These are phyloP conservation scores for Ennomos fuscantarius DNA, from an alignment of 2,888 invertebrate species.

Conservation along the genomic window DNA sequence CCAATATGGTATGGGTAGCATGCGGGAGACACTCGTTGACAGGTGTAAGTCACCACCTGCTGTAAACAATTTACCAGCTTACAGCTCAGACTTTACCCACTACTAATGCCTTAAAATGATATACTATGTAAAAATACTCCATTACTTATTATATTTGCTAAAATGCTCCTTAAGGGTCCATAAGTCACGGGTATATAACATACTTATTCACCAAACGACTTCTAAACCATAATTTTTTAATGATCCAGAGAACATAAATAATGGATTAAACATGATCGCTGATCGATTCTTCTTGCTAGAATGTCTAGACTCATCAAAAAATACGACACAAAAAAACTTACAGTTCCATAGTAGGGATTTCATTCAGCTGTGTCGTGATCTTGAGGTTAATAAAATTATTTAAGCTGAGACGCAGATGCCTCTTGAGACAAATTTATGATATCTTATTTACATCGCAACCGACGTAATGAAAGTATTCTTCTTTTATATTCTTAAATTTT, in stretches of 20 bases:
- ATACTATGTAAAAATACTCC: background rate
- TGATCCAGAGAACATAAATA: no score
- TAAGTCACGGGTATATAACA: no score
- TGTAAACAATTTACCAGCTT: conserved; percentile 3
- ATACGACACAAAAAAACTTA: no score
- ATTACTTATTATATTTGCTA: background rate
- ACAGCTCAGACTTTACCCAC: background rate
- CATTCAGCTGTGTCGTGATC: conserved; percentile 4
- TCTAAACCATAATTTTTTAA: no score
- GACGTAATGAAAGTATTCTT: conserved; percentile 13
- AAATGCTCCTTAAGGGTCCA: conserved; percentile 3
- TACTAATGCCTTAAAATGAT: conserved; percentile 4
- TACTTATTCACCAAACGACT: no score
- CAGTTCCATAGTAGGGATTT: no score
- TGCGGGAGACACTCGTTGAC: conserved; percentile 8
- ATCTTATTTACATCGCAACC: conserved; percentile 34
- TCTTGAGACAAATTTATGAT: conserved; percentile 32
- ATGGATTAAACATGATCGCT: no score
- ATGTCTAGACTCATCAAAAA: no score
- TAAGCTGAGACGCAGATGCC: conserved; percentile 33
- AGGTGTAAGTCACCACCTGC: conserved; percentile 17
- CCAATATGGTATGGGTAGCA: conserved; percentile 5
- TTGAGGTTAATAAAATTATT: conserved; percentile 27
- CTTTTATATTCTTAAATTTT: no score
- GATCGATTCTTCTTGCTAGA: no score